These are phyloP conservation scores for Bothrops jararaca DNA, from an alignment of 2,113 vertebrate species.

Conservation along the genomic window DNA sequence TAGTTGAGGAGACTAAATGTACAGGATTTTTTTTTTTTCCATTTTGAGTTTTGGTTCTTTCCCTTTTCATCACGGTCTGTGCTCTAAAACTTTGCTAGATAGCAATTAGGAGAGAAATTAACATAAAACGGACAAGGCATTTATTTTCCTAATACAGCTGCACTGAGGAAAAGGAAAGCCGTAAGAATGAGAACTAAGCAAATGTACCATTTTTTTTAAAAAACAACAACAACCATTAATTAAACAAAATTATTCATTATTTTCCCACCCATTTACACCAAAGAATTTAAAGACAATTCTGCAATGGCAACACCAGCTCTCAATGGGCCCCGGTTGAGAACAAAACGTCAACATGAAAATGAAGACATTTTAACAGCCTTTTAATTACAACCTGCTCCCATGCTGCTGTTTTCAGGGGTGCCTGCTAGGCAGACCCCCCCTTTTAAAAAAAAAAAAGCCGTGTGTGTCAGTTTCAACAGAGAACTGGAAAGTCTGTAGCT, in stretches of 20 bases:
- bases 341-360: neutral
- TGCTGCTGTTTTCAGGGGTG: neutral
- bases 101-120: neutral
- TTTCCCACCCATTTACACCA: neutral
- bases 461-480: neutral
- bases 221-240: neutral
- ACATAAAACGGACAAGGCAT: neutral
- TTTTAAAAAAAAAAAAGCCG: neutral
- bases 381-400: neutral
- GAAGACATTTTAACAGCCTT: neutral
- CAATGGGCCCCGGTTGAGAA: neutral
- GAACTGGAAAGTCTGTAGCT: neutral
- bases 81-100: neutral
- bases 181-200: neutral
- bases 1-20: neutral
- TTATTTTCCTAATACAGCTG: neutral
- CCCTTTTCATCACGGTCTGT: too few species aligned
- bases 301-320: neutral
- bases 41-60: neutral
- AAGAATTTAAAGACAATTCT: neutral
- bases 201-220: neutral
- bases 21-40: neutral
- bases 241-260: neutral
- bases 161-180: neutral
- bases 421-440: neutral